Conservation (phyloP, 1,140 invertebrate species). For the Scaptomyza hsui region DNA sequence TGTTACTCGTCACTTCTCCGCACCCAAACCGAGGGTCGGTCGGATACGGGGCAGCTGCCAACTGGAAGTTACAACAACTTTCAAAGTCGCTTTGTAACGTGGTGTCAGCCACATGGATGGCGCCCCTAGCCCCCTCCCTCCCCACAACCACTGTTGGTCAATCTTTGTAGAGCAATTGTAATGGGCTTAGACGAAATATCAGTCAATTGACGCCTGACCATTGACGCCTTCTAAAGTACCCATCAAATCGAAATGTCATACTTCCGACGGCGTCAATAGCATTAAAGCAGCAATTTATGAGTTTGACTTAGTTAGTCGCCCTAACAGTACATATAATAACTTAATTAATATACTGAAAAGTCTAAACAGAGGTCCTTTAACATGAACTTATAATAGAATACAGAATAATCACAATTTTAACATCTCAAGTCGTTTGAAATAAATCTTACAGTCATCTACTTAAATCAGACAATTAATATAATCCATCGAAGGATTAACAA, state of each 20-base stretch:
- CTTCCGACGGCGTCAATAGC: slow-evolving; percentile 36
- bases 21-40: not conserved
- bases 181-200: slow-evolving; percentile 39
- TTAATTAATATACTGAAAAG: too few species aligned
- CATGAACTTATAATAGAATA: too few species aligned
- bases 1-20: slow-evolving; percentile 71
- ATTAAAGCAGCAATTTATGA: slow-evolving; percentile 15
- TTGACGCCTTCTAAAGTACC: slow-evolving; percentile 44
- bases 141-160: slow-evolving; percentile 20
- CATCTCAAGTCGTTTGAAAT: too few species aligned
- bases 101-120: slow-evolving; percentile 17
- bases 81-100: slow-evolving; percentile 22
- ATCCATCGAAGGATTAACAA: too few species aligned
- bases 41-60: slow-evolving; percentile 24
- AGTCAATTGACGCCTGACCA: slow-evolving; percentile 36
- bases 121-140: not conserved
- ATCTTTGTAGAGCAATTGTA: slow-evolving; percentile 36
- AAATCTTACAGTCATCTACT: too few species aligned
- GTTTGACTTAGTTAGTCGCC: not conserved
- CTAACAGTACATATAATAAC: too few species aligned
- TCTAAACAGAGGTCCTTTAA: too few species aligned
- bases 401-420: too few species aligned
- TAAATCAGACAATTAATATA: too few species aligned
- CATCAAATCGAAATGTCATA: slow-evolving; percentile 34
- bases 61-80: slow-evolving; percentile 25